phyloP scores from a whole-genome alignment of 2,113 vertebrate genomes.

The Hassar affinis region DNA sequence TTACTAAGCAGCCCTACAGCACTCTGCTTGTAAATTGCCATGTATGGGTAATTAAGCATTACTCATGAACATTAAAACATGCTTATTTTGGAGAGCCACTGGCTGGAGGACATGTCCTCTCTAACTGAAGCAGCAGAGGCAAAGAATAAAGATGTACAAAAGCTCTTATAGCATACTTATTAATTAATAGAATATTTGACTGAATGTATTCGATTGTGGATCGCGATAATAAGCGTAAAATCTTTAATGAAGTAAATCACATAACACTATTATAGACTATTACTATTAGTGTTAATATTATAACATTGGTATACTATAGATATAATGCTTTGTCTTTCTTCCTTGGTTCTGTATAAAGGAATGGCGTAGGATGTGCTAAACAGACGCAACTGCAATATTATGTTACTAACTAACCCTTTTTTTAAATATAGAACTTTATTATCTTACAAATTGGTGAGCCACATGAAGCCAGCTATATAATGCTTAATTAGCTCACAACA shows the following conservation, averaged over 20 bases:
- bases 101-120: conserved; percentile 62
- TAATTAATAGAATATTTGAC: conserved; percentile 11
- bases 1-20: conserved; percentile 83
- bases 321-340: not conserved
- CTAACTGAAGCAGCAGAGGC: conserved; percentile 60
- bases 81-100: conserved; percentile 75
- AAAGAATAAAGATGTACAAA: not conserved
- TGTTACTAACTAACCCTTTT: conserved; percentile 46
- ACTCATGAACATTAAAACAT: conserved; percentile 81
- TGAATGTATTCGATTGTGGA: not conserved
- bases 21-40: conserved; percentile 88
- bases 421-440: conserved; percentile 33
- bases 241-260: not conserved
- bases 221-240: not conserved
- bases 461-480: conserved; percentile 48
- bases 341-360: not conserved
- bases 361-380: conserved; percentile 4
- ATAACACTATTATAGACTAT: not conserved
- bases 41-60: conserved; percentile 83
- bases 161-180: not conserved
- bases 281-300: too few relatives aligned
- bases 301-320: too few relatives aligned
- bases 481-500: conserved; percentile 57
- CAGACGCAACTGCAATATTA: conserved; percentile 23
- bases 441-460: conserved; percentile 52